Evolutionary conservation across 2,113 vertebrate species (phyloP), one percentile per base, ranked within the genome.

Genomic region (Gnathonemus echidnorhynchus): DNA sequence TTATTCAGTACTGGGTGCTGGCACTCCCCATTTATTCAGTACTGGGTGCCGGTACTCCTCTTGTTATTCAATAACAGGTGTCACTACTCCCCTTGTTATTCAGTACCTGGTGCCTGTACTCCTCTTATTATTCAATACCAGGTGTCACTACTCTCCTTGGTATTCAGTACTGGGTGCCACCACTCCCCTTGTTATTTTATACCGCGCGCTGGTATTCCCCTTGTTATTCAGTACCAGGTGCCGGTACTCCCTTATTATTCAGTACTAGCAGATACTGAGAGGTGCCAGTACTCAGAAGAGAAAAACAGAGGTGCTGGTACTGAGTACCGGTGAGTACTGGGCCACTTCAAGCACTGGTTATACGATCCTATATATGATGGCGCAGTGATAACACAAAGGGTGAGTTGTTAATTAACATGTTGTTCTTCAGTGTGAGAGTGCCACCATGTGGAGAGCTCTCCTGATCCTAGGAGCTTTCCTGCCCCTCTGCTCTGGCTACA

Each of bases 401-500:
- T 46, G 35, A 48, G 80, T 46, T 84, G 9, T 10, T 85, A 45
- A 21, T 24, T 3, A 46, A 3, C 11, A 8, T 9, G 9, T 42
- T 4, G 11, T 48, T 53, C 31, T 13, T n/a, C 21, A 46, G 39
- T 5, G 50, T 56, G 31, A 70, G 62, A 66, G n/a, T 1, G 13
- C 13, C 4, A 8, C 19, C 46, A 89, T 89, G 88, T 48, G 62
- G 70, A 19, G n/a, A 39, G 7, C 3, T 87, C 53, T 62, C 52
- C 87, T 45, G 24, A 5, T 45, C 31, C 53, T 42, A 4, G 53
- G 58, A 24, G n/a, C 21, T 3, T 1, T 88, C 27, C 49, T 90
- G 13, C 19, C 49, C 39, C 42, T 96, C 87, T 21, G 88, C 87
- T 58, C 50, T 94, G 58, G 66, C 48, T 31, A 52, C 53, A 27